These are phyloP conservation scores for Alouatta palliata DNA, from an alignment of 2,113 vertebrate genomes.

Conservation along the genomic window DNA sequence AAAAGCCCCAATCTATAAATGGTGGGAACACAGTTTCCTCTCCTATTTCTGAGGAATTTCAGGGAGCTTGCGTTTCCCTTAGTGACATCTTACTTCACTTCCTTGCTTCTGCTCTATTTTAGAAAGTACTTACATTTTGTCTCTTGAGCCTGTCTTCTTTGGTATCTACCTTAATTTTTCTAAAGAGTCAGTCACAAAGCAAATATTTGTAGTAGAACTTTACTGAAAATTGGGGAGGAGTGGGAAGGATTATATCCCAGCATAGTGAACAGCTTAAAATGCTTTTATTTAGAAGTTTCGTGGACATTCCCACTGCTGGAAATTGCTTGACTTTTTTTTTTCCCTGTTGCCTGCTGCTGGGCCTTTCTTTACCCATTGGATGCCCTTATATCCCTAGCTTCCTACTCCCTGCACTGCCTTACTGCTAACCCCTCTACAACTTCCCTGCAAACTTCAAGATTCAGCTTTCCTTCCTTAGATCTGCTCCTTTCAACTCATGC, in stretches of 20 bases:
- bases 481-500: neutral
- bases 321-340: neutral
- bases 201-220: conserved; percentile 13
- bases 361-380: neutral
- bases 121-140: neutral
- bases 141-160: conserved; percentile 44
- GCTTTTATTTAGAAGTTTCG: conserved; percentile 21
- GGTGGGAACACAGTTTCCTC: neutral
- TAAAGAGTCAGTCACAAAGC: neutral
- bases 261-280: conserved; percentile 11
- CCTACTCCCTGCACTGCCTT: neutral
- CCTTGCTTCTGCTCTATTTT: conserved; percentile 43
- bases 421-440: neutral
- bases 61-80: neutral
- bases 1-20: neutral
- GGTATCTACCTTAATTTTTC: conserved; percentile 25
- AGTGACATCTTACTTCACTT: neutral
- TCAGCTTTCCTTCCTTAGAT: neutral
- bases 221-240: conserved; percentile 27
- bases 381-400: neutral
- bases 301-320: neutral
- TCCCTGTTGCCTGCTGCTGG: neutral
- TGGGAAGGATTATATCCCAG: neutral
- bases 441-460: neutral
- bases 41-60: conserved; percentile 8